Evolutionary conservation across 2,797 vertebrate genomes (phyloP).

Genomic region (Hyperoplus immaculatus): DNA sequence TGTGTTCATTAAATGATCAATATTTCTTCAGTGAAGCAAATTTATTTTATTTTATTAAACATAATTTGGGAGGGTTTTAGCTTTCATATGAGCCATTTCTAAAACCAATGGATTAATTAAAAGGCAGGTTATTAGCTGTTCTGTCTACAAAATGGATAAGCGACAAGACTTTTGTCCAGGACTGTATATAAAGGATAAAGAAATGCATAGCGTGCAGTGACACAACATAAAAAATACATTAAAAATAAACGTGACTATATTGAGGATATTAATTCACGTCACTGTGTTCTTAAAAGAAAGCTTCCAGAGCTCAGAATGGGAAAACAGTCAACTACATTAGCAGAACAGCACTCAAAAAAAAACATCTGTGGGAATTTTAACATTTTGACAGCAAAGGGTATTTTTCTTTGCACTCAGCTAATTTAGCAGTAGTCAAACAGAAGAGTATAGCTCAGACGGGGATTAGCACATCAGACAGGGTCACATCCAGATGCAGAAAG

Average conservation of each 20-base stretch:
- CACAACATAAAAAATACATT: not conserved
- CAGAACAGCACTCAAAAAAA: conserved; percentile 31
- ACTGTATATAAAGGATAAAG: not conserved
- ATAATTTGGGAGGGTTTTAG: no score
- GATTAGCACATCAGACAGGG: conserved; percentile 51
- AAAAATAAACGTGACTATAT: not conserved
- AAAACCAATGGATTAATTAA: no score
- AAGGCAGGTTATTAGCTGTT: no score
- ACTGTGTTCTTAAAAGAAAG: not conserved
- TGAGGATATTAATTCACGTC: not conserved
- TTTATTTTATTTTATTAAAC: no score
- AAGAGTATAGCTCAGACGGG: conserved; percentile 9
- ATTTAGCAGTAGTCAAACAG: conserved; percentile 50
- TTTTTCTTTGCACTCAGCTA: conserved; percentile 62
- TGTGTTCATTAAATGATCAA: no score
- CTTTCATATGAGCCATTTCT: no score
- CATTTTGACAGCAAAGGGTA: conserved; percentile 57
- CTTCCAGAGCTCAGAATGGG: not conserved
- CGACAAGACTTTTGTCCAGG: no score
- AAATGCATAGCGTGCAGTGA: not conserved
- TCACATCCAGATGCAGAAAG: conserved; percentile 70
- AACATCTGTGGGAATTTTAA: conserved; percentile 26
- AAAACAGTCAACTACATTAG: conserved; percentile 4
- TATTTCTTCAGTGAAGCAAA: no score
- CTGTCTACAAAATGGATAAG: no score